Conservation (phyloP, 2,888 invertebrate species). For the Dasypolia templi region DNA sequence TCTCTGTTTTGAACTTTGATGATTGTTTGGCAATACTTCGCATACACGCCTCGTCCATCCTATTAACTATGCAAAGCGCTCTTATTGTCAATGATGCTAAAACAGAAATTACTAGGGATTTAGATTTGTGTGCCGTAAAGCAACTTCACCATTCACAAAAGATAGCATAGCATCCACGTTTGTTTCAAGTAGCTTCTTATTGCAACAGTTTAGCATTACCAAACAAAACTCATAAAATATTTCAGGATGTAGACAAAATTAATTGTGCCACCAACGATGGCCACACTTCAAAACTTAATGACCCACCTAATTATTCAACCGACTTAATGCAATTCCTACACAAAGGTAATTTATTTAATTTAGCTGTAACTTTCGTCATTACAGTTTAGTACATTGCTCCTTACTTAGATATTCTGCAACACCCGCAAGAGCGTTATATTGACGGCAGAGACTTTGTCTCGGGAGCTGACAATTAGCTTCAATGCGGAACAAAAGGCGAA, state of each 20-base stretch:
- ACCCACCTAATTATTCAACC: constrained; percentile 30
- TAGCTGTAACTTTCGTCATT: constrained; percentile 22
- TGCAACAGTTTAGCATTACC: background rate
- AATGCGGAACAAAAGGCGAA: constrained; percentile 88
- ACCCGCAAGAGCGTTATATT: constrained; percentile 94
- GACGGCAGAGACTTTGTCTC: constrained; percentile 92
- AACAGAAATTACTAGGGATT: background rate
- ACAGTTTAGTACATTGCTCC: constrained; percentile 38
- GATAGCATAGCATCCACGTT: background rate
- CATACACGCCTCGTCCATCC: background rate
- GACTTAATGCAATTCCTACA: constrained; percentile 25
- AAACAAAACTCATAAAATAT: background rate
- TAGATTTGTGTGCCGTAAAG: background rate
- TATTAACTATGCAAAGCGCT: background rate
- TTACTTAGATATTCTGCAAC: constrained; percentile 93
- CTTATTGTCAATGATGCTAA: background rate
- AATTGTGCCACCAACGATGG: constrained; percentile 16
- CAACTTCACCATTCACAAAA: background rate
- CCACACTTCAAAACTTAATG: constrained; percentile 38
- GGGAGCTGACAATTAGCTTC: constrained; percentile 90
- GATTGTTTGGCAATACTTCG: background rate
- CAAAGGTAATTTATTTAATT: constrained; percentile 34
- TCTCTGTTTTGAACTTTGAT: background rate
- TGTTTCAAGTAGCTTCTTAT: background rate
- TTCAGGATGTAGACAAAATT: constrained; percentile 2